Evolutionary conservation across 2,797 vertebrate genomes (phyloP), one percentile per base, ranked within the genome.

Genomic region (Kryptolebias ocellatus): DNA sequence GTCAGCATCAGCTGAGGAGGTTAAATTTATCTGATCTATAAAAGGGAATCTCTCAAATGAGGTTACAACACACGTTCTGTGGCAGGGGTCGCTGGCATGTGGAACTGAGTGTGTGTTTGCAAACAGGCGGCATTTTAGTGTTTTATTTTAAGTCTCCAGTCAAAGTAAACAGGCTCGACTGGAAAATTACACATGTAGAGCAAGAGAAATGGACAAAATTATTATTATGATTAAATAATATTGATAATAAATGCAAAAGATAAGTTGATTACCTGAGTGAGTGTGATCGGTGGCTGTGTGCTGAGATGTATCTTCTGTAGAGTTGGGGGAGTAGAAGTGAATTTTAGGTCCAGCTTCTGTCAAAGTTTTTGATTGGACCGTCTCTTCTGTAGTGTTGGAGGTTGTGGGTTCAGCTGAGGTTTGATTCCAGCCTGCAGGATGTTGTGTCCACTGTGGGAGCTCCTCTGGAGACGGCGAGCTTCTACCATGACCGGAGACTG

Each of bases 1-100:
- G 72, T 83, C 8, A 0, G 1, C 54, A 59, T 81, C 72, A 73
- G 60, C 27, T 29, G 62, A 60, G 18, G 27, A 44, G 65, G 53
- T 84, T 83, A 77, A 83, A 75, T 85, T 80, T 85, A 84, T 84
- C 71, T 65, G 60, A 70, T 75, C 76, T 83, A 79, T 86, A 69
- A 81, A 79, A 71, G 61, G 74, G 49, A 68, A 73, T 70, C 66
- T 60, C 64, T 71, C 53, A 20, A 66, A 71, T 58, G 52, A 79
- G 49, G 64, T 78, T 57, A 49, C 24, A 2, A 74, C 75, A 78
- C 61, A 68, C 61, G 58, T 67, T 80, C 74, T 70, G 20, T 24
- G 20, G 20, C 20, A 24, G 20, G 20, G 20, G 34, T 80, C 59
- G 63, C 67, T 77, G 76, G 71, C 63, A 62, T 24, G 16, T 18